phyloP scores from a whole-genome alignment of 2,797 vertebrate species.

The Paguma larvata region DNA sequence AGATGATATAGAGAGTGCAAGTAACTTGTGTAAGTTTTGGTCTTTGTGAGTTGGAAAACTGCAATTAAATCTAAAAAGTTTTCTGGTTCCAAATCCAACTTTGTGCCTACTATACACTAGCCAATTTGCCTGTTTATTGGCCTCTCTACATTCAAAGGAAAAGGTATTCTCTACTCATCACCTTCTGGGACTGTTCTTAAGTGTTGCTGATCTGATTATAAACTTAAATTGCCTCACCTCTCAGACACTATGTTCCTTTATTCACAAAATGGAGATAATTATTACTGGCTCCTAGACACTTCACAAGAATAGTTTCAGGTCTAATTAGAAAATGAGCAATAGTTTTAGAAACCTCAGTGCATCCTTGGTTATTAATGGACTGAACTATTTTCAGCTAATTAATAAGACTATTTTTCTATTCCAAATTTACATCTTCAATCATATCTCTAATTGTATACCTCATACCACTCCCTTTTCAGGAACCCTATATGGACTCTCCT shows the following conservation, averaged over 20 bases:
- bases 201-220: conserved; percentile 35
- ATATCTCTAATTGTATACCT: background rate
- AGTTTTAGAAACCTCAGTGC: conserved; percentile 63
- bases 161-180: background rate
- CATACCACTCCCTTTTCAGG: background rate
- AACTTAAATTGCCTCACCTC: conserved; percentile 52
- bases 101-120: background rate
- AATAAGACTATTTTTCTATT: conserved; percentile 51
- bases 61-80: conserved; percentile 15
- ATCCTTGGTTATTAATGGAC: conserved; percentile 71
- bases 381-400: conserved; percentile 71
- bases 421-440: conserved; percentile 17
- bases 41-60: background rate
- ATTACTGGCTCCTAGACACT: conserved; percentile 61
- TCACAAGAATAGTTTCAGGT: conserved; percentile 71
- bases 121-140: background rate
- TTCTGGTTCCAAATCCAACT: background rate
- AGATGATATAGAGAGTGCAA: background rate
- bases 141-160: background rate
- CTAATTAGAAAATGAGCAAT: conserved; percentile 77
- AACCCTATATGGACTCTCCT: background rate
- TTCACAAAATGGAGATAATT: conserved; percentile 72
- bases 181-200: conserved; percentile 27
- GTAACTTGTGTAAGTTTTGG: background rate
- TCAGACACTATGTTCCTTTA: conserved; percentile 52